phyloP scores from a whole-genome alignment of 2,797 vertebrate genomes.

The Carapus acus region DNA sequence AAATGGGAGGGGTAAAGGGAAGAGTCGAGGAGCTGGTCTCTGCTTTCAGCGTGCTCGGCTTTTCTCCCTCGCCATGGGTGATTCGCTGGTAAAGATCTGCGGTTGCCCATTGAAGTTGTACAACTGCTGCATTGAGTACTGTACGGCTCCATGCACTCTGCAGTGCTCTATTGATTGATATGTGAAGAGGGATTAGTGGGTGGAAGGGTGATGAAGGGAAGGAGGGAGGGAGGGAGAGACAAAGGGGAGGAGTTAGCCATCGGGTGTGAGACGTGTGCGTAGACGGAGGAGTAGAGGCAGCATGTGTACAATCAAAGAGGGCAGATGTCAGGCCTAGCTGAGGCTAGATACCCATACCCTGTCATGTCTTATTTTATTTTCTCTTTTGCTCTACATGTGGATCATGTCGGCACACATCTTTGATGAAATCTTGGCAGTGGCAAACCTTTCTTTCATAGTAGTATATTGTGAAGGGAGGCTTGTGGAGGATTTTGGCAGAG shows the following conservation, averaged over 20 bases:
- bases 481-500: no score
- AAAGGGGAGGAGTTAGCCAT: constrained; percentile 19
- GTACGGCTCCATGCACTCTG: constrained; percentile 61
- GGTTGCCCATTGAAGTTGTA: constrained; percentile 63
- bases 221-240: constrained; percentile 4
- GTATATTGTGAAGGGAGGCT: neutral
- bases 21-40: constrained; percentile 48
- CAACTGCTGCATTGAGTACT: constrained; percentile 63
- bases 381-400: constrained; percentile 25
- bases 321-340: constrained; percentile 52
- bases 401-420: constrained; percentile 21
- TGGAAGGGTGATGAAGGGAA: constrained; percentile 31
- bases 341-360: no score
- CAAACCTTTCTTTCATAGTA: constrained; percentile 4
- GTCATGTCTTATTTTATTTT: no score
- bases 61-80: constrained; percentile 42
- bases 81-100: constrained; percentile 68
- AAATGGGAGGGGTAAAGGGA: constrained; percentile 59
- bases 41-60: constrained; percentile 51
- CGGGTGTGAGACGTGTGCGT: constrained; percentile 23
- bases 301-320: constrained; percentile 43
- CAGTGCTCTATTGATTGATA: constrained; percentile 70
- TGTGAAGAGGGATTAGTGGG: constrained; percentile 67
- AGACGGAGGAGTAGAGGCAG: constrained; percentile 49
- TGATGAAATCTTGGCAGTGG: constrained; percentile 21